Percentiles rank a stretch among this genome's conserved stretches.
Conservation (phyloP, 1,140 invertebrate species). For the Trichonephila clavata region DNA sequence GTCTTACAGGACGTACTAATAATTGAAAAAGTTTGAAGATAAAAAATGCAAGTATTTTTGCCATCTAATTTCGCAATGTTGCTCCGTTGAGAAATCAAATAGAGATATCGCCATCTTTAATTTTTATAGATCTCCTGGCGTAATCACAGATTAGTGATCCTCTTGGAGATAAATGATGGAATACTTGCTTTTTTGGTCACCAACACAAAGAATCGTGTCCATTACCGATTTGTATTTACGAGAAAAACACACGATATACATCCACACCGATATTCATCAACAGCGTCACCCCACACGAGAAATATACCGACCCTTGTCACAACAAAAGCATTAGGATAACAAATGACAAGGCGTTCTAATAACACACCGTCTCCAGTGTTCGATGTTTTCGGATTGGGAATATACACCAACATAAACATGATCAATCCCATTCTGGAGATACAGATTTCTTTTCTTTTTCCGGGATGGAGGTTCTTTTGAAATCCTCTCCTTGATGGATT, state of each 20-base stretch:
- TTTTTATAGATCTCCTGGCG: background rate
- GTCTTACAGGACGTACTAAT: too few species aligned
- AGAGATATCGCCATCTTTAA: too few species aligned
- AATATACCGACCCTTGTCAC: background rate
- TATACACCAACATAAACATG: background rate
- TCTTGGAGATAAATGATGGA: background rate
- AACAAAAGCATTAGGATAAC: background rate
- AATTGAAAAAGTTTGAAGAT: too few species aligned
- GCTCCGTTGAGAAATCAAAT: too few species aligned
- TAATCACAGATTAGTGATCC: background rate
- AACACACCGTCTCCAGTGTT: background rate
- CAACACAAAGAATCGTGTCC: background rate
- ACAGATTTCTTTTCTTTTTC: background rate
- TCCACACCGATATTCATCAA: background rate
- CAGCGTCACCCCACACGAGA: background rate
- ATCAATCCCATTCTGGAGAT: background rate
- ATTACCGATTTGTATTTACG: background rate
- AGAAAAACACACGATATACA: background rate
- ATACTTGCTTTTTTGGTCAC: background rate
- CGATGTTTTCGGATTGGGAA: background rate
- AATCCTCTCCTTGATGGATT: background rate
- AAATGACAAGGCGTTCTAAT: background rate
- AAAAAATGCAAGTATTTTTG: too few species aligned
- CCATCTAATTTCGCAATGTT: too few species aligned
- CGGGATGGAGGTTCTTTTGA: background rate